Percentiles rank a stretch among this genome's conserved stretches.
Evolutionary conservation across 1,140 invertebrate species (phyloP).

Genomic region (Brachionus rotundiformis): DNA sequence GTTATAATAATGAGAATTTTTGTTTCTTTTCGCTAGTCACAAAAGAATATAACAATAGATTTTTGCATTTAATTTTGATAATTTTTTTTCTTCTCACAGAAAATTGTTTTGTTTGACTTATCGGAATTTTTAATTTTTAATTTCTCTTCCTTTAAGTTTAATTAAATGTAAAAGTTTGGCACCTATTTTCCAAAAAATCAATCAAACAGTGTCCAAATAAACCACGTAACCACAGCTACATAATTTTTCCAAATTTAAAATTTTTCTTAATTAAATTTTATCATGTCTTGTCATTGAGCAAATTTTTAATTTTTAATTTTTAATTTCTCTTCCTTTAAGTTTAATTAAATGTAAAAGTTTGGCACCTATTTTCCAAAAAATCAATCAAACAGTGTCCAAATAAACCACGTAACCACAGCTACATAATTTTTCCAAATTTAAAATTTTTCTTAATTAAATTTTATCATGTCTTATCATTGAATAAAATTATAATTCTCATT

Average conservation of each 20-base stretch:
- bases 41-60: conserved; percentile 10
- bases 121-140: not conserved
- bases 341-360: not conserved
- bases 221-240: not conserved
- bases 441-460: too few species aligned
- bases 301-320: not conserved
- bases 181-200: not conserved
- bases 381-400: not conserved
- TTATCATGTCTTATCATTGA: too few species aligned
- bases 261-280: too few species aligned
- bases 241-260: not conserved
- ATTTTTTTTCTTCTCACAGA: not conserved
- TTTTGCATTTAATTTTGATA: not conserved
- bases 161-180: not conserved
- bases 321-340: not conserved
- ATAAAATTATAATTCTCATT: not conserved
- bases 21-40: not conserved
- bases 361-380: not conserved
- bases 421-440: not conserved
- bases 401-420: not conserved
- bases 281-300: too few species aligned
- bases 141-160: not conserved
- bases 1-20: conserved; percentile 1
- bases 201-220: not conserved
- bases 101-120: not conserved